Evolutionary conservation across 2,797 vertebrate genomes (phyloP).

Genomic region (Tiaroga cobitis): DNA sequence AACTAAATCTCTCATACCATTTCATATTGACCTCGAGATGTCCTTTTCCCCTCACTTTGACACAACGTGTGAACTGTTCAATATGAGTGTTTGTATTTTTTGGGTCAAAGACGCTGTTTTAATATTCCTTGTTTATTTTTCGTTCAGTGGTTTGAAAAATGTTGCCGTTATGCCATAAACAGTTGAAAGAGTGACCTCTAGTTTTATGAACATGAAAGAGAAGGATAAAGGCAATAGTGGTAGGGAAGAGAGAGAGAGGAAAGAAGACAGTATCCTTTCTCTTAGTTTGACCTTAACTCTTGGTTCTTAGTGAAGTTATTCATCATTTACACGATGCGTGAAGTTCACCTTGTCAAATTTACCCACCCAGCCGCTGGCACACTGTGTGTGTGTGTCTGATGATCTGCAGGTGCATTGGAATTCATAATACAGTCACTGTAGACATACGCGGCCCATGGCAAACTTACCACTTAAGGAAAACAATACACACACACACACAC

Average conservation of each 20-base stretch:
- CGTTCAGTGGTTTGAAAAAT: conserved; percentile 40
- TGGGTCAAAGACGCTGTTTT: conserved; percentile 1
- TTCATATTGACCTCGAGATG: conserved; percentile 27
- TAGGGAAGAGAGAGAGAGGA: conserved; percentile 6
- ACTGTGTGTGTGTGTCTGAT: background rate
- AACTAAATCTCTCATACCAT: conserved; percentile 22
- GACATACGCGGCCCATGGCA: background rate
- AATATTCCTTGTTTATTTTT: conserved; percentile 12
- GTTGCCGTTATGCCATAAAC: conserved; percentile 34
- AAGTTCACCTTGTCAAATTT: conserved; percentile 80
- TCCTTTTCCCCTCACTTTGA: background rate
- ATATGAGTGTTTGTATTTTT: background rate
- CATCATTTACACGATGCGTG: conserved; percentile 77
- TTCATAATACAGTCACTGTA: conserved; percentile 49
- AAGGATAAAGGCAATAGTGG: conserved; percentile 25
- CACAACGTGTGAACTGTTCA: background rate
- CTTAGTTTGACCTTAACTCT: conserved; percentile 40
- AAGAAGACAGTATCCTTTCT: conserved; percentile 16
- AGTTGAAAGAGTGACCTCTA: conserved; percentile 49
- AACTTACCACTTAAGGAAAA: too few species aligned
- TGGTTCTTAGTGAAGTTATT: conserved; percentile 70
- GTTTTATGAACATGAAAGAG: conserved; percentile 34
- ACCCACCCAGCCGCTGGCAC: conserved; percentile 64
- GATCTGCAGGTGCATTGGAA: conserved; percentile 51
- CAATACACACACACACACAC: too few species aligned